These are phyloP conservation scores for Gambusia holbrooki DNA, from an alignment of 2,113 vertebrate genomes.

Conservation along the genomic window DNA sequence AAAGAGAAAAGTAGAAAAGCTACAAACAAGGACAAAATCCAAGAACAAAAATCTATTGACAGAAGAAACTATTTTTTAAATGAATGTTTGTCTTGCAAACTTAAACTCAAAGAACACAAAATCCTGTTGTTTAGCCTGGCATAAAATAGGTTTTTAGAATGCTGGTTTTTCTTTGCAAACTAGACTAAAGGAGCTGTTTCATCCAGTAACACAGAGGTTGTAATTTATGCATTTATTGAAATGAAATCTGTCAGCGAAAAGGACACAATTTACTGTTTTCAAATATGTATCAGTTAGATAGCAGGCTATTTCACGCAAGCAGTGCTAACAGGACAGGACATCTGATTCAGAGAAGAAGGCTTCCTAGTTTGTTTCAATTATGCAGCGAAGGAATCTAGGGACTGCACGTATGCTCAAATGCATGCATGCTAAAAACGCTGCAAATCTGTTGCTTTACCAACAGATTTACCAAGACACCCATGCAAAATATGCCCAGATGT, in stretches of 20 bases:
- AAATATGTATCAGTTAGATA: conserved; percentile 24
- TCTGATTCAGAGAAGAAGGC: conserved; percentile 29
- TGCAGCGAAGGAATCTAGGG: conserved; percentile 46
- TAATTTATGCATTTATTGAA: conserved; percentile 14
- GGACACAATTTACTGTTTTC: conserved; percentile 17
- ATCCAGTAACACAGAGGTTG: conserved; percentile 4
- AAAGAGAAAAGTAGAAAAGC: conserved; percentile 14
- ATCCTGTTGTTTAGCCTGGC: neutral
- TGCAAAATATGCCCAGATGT: conserved; percentile 30
- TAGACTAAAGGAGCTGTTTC: neutral
- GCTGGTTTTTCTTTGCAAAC: neutral
- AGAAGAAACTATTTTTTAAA: neutral
- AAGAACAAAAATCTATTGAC: conserved; percentile 15
- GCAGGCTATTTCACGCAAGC: conserved; percentile 19
- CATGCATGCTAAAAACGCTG: neutral
- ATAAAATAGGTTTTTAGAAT: neutral
- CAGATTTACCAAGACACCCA: conserved; percentile 36
- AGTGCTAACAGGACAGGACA: conserved; percentile 19
- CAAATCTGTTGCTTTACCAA: conserved; percentile 36
- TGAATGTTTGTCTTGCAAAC: neutral
- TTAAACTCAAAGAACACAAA: neutral
- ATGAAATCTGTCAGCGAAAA: conserved; percentile 11
- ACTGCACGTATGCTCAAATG: conserved; percentile 36
- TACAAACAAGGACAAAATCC: conserved; percentile 20
- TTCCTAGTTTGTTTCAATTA: conserved; percentile 37